Percentiles rank a stretch among this genome's conserved stretches.
Conservation (phyloP, 2,113 vertebrate species). For the Colaptes auratus region DNA sequence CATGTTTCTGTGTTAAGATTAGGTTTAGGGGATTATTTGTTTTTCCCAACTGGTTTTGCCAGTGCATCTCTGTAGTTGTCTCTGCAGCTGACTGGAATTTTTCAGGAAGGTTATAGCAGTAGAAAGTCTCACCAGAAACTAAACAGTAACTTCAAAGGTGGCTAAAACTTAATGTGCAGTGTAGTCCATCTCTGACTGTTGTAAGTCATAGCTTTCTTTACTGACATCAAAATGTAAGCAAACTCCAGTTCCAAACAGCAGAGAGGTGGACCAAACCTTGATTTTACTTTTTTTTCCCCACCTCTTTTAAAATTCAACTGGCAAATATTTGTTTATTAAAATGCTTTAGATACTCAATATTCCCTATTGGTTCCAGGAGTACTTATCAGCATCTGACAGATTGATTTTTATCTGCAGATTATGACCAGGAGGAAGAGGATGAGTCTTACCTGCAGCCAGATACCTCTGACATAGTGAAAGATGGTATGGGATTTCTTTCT, state of each 20-base stretch:
- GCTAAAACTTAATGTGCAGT: background rate
- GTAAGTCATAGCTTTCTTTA: background rate
- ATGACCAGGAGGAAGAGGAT: constrained; percentile 85
- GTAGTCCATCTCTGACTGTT: background rate
- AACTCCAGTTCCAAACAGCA: background rate
- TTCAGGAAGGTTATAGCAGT: background rate
- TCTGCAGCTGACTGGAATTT: background rate
- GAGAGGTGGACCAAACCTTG: background rate
- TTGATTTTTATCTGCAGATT: constrained; percentile 78
- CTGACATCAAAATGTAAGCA: background rate
- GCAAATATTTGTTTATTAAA: background rate
- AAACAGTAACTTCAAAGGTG: background rate
- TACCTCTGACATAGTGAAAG: constrained; percentile 48
- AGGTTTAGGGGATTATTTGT: background rate
- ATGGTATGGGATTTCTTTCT: constrained; percentile 65
- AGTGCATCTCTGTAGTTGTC: background rate
- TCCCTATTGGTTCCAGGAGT: background rate
- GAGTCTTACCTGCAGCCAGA: constrained; percentile 89
- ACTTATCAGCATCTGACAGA: background rate
- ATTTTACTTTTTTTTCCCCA: background rate
- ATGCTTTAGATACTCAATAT: background rate
- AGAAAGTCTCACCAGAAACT: background rate
- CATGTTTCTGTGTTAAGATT: background rate
- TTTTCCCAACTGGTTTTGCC: background rate
- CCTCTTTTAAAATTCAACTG: background rate